Conservation (phyloP, 2,797 vertebrate species). For the Lacerta viridis region DNA sequence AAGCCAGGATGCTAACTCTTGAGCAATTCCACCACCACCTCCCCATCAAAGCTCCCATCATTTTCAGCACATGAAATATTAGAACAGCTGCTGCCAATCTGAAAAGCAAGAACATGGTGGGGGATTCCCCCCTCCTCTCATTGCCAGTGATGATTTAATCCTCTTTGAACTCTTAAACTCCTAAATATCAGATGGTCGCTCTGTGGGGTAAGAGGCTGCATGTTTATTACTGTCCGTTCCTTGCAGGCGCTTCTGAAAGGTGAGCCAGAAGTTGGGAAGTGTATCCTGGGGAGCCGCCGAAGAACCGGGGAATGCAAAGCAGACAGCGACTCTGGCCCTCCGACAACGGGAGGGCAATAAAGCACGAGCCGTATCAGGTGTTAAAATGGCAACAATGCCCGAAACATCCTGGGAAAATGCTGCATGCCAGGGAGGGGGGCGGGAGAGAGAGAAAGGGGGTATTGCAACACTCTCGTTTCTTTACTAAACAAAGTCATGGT, state of each 20-base stretch:
- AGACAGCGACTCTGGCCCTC: neutral
- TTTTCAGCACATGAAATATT: neutral
- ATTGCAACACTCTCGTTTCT: neutral
- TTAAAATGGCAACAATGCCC: conserved; percentile 25
- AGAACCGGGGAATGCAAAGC: neutral
- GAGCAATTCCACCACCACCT: neutral
- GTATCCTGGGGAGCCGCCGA: neutral
- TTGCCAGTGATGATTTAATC: conserved; percentile 32
- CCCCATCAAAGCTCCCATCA: neutral
- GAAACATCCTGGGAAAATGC: conserved; percentile 11
- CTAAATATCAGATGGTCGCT: conserved; percentile 22
- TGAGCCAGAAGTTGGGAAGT: conserved; percentile 1
- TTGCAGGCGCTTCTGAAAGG: neutral
- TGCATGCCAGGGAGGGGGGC: neutral
- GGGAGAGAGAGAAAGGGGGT: neutral
- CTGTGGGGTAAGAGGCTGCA: neutral
- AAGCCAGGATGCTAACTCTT: neutral
- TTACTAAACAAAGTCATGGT: conserved; percentile 25
- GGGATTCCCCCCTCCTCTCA: neutral
- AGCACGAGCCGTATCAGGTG: neutral
- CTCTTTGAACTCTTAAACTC: conserved; percentile 18
- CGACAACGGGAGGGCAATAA: neutral
- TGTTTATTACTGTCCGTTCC: neutral
- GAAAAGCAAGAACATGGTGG: neutral
- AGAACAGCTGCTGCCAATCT: neutral